Conservation (phyloP, 2,797 vertebrate genomes). For the Anniella stebbinsi region DNA sequence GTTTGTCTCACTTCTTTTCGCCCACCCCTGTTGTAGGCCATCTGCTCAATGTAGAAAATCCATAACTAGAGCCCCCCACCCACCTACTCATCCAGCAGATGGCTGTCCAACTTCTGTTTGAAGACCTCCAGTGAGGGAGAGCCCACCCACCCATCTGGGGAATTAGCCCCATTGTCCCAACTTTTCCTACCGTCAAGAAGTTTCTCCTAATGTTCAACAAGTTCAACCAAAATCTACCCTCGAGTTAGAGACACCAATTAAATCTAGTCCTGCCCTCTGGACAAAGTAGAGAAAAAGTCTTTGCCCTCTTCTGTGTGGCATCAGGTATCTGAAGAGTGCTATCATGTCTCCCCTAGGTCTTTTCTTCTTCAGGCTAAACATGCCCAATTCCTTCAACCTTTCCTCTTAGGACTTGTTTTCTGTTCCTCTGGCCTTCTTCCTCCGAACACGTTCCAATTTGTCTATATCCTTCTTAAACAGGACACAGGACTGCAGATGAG, state of each 20-base stretch:
- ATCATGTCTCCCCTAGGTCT: not conserved
- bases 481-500: not conserved
- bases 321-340: not conserved
- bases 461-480: not conserved
- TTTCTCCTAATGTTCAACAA: not conserved
- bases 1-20: too few relatives aligned
- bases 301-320: not conserved
- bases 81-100: too few relatives aligned
- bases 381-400: not conserved
- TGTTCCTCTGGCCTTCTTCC: not conserved
- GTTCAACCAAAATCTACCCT: too few relatives aligned
- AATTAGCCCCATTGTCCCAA: not conserved
- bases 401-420: not conserved
- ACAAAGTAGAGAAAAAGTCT: not conserved
- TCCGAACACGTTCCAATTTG: not conserved
- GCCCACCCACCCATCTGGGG: not conserved
- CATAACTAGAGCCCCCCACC: too few relatives aligned
- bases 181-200: not conserved
- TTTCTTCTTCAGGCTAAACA: not conserved
- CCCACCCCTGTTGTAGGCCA: too few relatives aligned
- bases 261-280: not conserved
- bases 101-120: too few relatives aligned
- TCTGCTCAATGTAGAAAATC: too few relatives aligned
- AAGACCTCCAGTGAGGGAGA: not conserved
- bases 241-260: not conserved